Conservation (phyloP, 92 coral and sea anemone species). For the Palythoa caribaeorum region DNA sequence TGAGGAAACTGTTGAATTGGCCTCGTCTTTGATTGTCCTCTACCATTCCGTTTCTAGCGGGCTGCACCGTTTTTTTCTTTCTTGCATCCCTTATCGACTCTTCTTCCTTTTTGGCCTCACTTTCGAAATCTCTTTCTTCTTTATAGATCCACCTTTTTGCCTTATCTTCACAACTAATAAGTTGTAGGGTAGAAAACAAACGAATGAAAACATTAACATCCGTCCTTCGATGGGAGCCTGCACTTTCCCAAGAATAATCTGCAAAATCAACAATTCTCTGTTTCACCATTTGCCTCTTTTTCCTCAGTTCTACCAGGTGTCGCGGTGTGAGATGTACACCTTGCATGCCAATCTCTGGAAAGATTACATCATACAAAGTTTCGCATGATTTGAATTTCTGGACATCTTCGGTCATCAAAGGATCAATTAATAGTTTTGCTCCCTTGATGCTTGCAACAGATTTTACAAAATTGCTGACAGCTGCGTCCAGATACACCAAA, state of each 20-base stretch:
- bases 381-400: conserved; percentile 49
- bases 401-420: conserved; percentile 5
- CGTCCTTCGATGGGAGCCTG: conserved; percentile 47
- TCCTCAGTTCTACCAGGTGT: conserved; percentile 11
- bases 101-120: conserved; percentile 13
- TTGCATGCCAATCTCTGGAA: conserved; percentile 57
- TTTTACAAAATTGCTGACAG: conserved; percentile 35
- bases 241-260: conserved; percentile 56
- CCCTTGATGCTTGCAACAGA: background rate
- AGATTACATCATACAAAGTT: conserved; percentile 52
- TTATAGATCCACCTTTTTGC: conserved; percentile 58
- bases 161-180: conserved; percentile 44
- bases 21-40: conserved; percentile 24
- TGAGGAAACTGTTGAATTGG: conserved; percentile 67
- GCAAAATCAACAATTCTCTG: conserved; percentile 66
- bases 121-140: conserved; percentile 69
- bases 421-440: conserved; percentile 6
- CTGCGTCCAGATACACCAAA: conserved; percentile 67
- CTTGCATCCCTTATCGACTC: conserved; percentile 37
- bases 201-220: conserved; percentile 69
- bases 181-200: conserved; percentile 71
- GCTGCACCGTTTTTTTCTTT: conserved; percentile 15
- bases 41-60: conserved; percentile 68
- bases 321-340: conserved; percentile 1
- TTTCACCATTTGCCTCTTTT: conserved; percentile 12